Evolutionary conservation across 2,113 vertebrate genomes (phyloP), one percentile per base, ranked within the genome.

Genomic region (Zapus hudsonius): DNA sequence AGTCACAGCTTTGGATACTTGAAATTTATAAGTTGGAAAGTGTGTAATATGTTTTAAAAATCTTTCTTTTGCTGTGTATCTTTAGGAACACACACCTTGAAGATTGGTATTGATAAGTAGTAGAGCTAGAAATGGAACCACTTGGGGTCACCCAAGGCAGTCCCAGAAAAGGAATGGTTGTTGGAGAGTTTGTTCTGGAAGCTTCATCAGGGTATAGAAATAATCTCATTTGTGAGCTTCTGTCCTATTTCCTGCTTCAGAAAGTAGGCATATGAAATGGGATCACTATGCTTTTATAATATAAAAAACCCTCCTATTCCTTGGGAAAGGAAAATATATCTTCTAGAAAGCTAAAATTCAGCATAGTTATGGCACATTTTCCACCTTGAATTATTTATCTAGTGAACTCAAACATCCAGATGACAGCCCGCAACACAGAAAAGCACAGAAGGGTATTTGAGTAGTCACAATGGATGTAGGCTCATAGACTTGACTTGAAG

Each of bases 21-120:
- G 61, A 33, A 47, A 89, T 92, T 93, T 91, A 38, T 31, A 55
- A 89, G 47, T 79, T 67, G 61, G 55, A 81, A 89, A 61, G 67
- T 57, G 61, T 66, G 13, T 84, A n/a, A 70, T 87, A 17, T 38
- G 47, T 66, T 75, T 64, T 79, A 66, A 88, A n/a, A 29, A 67
- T 42, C 12, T 63, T 87, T 89, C 66, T 75, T 31, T 44, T 52
- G 9, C 11, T 42, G 47, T 12, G 1, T 70, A n/a, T 67, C 74
- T 86, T 92, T 86, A 93, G 59, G 92, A 66, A 57, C 57, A 70
- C 5, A n/a, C 40, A 36, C 2, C 80, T 73, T 12, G 84, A 87
- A 80, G 22, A 44, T 66, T 22, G 73, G 59, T 86, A 27, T 70
- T 72, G 33, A 66, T 29, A 38, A 70, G 82, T 29, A 52, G 64